Conservation (phyloP, 1,140 invertebrate species). For the Harlomillsia oculata region DNA sequence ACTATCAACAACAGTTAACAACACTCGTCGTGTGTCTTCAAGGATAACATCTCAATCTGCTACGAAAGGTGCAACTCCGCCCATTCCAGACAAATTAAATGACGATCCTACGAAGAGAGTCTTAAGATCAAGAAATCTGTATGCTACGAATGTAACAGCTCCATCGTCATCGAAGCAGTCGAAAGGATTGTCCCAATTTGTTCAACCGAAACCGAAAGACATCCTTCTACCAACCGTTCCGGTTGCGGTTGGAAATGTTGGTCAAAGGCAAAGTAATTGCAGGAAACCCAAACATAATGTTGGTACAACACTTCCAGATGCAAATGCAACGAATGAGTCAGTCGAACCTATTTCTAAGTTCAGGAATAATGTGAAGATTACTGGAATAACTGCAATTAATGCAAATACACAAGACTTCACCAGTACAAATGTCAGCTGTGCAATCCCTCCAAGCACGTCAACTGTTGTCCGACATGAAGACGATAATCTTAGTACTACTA, state of each 20-base stretch:
- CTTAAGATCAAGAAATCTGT: constrained; percentile 24
- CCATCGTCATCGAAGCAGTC: neutral
- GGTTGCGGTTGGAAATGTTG: neutral
- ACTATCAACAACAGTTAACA: neutral
- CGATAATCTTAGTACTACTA: too few species aligned
- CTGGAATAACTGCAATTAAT: too few species aligned
- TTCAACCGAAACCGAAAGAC: neutral
- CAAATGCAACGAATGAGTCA: neutral
- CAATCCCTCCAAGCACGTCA: too few species aligned
- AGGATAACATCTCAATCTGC: constrained; percentile 5
- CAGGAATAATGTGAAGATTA: too few species aligned
- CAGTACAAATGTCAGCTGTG: too few species aligned
- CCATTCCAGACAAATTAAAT: neutral
- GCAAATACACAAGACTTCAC: too few species aligned
- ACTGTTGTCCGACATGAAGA: too few species aligned
- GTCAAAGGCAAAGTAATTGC: neutral
- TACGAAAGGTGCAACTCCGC: neutral
- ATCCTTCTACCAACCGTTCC: neutral
- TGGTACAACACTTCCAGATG: neutral
- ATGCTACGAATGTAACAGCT: constrained; percentile 9
- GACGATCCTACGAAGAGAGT: constrained; percentile 12
- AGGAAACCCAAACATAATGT: neutral
- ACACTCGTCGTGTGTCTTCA: neutral
- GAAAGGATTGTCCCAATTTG: neutral
- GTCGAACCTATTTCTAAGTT: too few species aligned